A percentile compares a stretch with the other conserved stretches of the same genome.
Evolutionary conservation across 37 sponge, comb jelly and placozoan genomes (phyloP).

Genomic region (Geodia barretti): DNA sequence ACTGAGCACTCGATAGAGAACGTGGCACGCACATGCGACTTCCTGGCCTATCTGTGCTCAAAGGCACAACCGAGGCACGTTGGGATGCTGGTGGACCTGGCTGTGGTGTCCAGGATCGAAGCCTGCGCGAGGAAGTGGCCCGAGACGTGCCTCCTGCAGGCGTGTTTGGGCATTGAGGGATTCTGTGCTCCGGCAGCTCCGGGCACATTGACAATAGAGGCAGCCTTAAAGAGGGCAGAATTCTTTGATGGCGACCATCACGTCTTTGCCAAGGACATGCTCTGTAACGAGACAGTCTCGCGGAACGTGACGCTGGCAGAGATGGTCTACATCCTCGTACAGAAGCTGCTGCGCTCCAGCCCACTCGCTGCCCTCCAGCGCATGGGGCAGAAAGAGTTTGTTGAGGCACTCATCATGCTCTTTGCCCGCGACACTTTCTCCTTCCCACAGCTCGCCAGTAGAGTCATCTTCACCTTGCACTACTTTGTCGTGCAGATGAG

Average conservation of each 20-base stretch:
- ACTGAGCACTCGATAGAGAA: neutral
- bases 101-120: conserved; percentile 18
- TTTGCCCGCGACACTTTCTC: conserved; percentile 29
- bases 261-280: conserved; percentile 38
- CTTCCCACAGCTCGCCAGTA: conserved; percentile 9
- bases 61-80: neutral
- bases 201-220: neutral
- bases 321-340: conserved; percentile 37
- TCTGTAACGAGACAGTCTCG: conserved; percentile 21
- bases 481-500: conserved; percentile 36
- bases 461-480: conserved; percentile 22
- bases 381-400: conserved; percentile 24
- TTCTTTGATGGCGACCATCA: conserved; percentile 39
- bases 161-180: conserved; percentile 35
- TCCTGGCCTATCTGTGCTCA: conserved; percentile 26
- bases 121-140: conserved; percentile 25
- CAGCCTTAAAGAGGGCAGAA: neutral
- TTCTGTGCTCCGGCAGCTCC: neutral
- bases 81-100: conserved; percentile 11
- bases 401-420: conserved; percentile 17
- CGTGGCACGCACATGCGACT: conserved; percentile 11
- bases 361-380: conserved; percentile 1
- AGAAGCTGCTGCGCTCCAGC: conserved; percentile 22
- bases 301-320: conserved; percentile 15
- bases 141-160: neutral